Conservation (phyloP, 2,113 vertebrate species). For the Aleadryas rufinucha region DNA sequence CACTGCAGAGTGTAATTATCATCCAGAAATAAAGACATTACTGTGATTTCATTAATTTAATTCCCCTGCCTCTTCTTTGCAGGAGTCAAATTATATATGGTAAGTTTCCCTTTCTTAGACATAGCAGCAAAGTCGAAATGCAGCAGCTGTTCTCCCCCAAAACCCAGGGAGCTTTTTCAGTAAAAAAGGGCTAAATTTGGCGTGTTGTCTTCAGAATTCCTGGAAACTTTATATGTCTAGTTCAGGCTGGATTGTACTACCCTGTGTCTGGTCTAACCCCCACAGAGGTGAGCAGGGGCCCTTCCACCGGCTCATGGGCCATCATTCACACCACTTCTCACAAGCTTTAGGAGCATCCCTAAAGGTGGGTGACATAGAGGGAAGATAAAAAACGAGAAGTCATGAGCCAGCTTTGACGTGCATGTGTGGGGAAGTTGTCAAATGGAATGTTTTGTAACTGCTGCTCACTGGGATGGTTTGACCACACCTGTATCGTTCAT, state of each 20-base stretch:
- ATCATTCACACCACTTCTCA: rapidly evolving
- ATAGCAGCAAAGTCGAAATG: neutral
- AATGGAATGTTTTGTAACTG: neutral
- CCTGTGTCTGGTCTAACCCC: neutral
- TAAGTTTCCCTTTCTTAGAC: neutral
- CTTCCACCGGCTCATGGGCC: neutral
- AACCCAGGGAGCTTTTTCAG: neutral
- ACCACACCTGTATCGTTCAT: rapidly evolving
- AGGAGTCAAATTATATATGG: neutral
- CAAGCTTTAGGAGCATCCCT: neutral
- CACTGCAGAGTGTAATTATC: neutral
- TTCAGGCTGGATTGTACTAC: neutral
- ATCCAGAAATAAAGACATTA: neutral
- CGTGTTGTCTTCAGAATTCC: neutral
- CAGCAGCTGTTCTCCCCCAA: neutral
- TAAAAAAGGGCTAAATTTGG: neutral
- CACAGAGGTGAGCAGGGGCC: neutral
- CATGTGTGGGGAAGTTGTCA: neutral
- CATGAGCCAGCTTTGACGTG: rapidly evolving
- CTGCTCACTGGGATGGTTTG: neutral
- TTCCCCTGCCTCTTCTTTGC: neutral
- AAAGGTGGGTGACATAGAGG: neutral
- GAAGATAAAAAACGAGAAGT: neutral
- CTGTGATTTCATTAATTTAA: neutral
- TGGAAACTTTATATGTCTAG: neutral